These are phyloP conservation scores for Metaphire vulgaris DNA, from an alignment of 1,140 invertebrate genomes.

Conservation along the genomic window DNA sequence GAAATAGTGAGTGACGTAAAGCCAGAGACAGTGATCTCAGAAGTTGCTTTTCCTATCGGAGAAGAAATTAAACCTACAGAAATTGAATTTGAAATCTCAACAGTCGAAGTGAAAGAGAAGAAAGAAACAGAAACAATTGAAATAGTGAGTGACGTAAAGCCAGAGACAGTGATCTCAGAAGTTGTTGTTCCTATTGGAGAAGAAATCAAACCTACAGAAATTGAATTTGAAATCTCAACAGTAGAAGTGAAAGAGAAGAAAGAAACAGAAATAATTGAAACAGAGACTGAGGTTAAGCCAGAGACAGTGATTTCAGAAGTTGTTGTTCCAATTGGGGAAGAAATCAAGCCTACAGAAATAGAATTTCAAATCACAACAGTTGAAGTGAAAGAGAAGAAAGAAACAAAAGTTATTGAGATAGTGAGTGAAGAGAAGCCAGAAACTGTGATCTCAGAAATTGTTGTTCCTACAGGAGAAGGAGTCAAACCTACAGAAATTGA, in stretches of 20 bases:
- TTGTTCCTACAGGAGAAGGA: slow-evolving; percentile 13
- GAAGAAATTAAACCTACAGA: slow-evolving; percentile 17
- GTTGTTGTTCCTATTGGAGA: slow-evolving; percentile 11
- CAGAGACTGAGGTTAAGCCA: slow-evolving; percentile 9
- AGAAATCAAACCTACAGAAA: slow-evolving; percentile 21
- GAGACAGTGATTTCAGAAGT: slow-evolving; percentile 7
- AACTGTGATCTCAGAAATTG: slow-evolving; percentile 22
- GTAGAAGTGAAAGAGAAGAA: slow-evolving; percentile 9
- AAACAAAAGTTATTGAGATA: slow-evolving; percentile 3
- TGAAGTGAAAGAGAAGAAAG: not conserved
- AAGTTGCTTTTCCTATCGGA: slow-evolving; percentile 7
- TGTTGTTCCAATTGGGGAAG: slow-evolving; percentile 20
- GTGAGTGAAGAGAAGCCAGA: slow-evolving; percentile 18
- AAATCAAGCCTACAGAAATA: not conserved
- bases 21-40: not conserved
- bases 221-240: slow-evolving; percentile 20
- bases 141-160: slow-evolving; percentile 12
- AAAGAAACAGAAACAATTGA: not conserved
- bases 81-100: slow-evolving; percentile 15
- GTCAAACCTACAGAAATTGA: slow-evolving; percentile 22
- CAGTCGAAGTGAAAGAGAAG: not conserved
- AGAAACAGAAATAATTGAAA: not conserved
- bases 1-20: not conserved
- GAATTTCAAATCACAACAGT: slow-evolving; percentile 18
- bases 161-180: slow-evolving; percentile 18